Percentiles rank a stretch among this genome's conserved stretches.
Evolutionary conservation across 2,888 invertebrate species (phyloP).

Genomic region (Cetonia aurata): DNA sequence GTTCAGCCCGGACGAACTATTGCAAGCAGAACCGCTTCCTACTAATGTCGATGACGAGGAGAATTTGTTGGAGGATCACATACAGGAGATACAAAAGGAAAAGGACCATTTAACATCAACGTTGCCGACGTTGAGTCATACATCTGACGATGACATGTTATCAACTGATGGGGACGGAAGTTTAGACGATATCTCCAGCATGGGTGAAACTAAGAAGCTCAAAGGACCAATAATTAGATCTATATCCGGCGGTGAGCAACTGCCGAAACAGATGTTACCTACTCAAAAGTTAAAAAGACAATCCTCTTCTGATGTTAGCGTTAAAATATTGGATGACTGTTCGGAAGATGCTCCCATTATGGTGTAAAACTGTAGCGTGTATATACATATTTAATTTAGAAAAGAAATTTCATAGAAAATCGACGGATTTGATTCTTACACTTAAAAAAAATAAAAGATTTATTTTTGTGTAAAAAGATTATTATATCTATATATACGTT

Average conservation of each 20-base stretch:
- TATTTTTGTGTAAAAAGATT: constrained; percentile 38
- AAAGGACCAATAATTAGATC: constrained; percentile 63
- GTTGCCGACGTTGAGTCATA: constrained; percentile 83
- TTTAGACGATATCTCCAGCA: constrained; percentile 72
- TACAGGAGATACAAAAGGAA: constrained; percentile 85
- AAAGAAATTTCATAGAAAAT: constrained; percentile 21
- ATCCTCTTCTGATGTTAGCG: constrained; percentile 64
- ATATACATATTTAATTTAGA: constrained; percentile 31
- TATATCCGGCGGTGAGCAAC: constrained; percentile 61
- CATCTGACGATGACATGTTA: constrained; percentile 90
- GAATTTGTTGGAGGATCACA: constrained; percentile 80
- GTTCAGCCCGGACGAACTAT: constrained; percentile 72
- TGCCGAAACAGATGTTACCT: constrained; percentile 52
- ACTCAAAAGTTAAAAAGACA: constrained; percentile 64
- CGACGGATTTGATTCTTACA: constrained; percentile 16
- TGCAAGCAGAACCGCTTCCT: constrained; percentile 61
- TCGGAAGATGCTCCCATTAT: constrained; percentile 65
- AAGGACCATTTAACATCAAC: constrained; percentile 84
- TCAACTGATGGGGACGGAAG: constrained; percentile 85
- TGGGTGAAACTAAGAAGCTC: constrained; percentile 60
- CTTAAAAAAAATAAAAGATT: constrained; percentile 21
- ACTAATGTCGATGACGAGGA: constrained; percentile 75
- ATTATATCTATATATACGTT: constrained; percentile 27
- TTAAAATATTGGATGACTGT: constrained; percentile 63
- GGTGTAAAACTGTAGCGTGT: constrained; percentile 59